Conservation (phyloP, 2,113 vertebrate genomes). For the Sinocyclocheilus grahami region DNA sequence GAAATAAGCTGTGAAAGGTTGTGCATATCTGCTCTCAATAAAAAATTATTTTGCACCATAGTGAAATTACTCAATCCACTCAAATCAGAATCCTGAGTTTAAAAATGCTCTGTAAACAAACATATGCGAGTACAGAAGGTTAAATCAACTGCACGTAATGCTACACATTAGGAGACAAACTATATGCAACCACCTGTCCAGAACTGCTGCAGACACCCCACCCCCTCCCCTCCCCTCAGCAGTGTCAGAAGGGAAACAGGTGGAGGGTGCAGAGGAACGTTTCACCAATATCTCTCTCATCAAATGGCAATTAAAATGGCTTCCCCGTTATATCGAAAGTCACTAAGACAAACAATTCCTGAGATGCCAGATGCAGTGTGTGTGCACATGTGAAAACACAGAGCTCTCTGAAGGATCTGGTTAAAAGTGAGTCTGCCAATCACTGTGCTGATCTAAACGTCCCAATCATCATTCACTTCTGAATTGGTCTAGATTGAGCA, state of each 20-base stretch:
- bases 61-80: neutral
- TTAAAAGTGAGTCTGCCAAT: neutral
- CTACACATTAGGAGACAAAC: slow-evolving; percentile 14
- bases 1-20: too few relatives aligned
- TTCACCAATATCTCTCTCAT: slow-evolving; percentile 63
- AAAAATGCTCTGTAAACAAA: neutral
- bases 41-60: neutral
- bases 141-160: slow-evolving; percentile 28
- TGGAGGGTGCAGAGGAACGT: slow-evolving; percentile 51
- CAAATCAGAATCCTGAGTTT: neutral
- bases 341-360: slow-evolving; percentile 69
- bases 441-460: neutral
- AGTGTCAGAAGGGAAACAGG: slow-evolving; percentile 60
- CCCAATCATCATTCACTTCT: neutral
- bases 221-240: slow-evolving; percentile 12
- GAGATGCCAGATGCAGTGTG: slow-evolving; percentile 55
- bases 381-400: slow-evolving; percentile 30
- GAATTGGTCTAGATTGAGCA: neutral
- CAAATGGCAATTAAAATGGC: slow-evolving; percentile 67
- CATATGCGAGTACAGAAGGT: neutral
- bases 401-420: slow-evolving; percentile 6
- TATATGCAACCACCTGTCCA: slow-evolving; percentile 3
- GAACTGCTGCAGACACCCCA: slow-evolving; percentile 23
- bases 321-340: slow-evolving; percentile 63
- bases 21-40: too few relatives aligned